Evolutionary conservation across 2,797 vertebrate genomes (phyloP).

Genomic region (Catostomus latipinnis): DNA sequence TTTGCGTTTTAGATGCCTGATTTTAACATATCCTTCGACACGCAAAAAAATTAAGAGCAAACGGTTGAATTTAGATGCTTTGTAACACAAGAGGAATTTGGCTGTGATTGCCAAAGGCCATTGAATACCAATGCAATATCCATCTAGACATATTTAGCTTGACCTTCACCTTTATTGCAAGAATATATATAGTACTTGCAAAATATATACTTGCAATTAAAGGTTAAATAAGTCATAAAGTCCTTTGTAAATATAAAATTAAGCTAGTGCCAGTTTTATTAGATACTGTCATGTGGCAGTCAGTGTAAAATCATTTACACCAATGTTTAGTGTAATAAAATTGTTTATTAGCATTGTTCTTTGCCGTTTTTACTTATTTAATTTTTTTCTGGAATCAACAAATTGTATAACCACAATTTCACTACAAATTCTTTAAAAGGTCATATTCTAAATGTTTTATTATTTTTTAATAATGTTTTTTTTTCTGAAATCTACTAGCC

Average conservation of each 20-base stretch:
- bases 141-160: no score
- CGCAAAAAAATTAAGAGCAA: slow-evolving; percentile 24
- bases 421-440: background rate
- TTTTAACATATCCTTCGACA: slow-evolving; percentile 29
- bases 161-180: no score
- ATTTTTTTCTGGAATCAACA: background rate
- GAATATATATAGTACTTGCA: no score
- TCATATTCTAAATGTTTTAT: no score
- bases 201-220: no score
- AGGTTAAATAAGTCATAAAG: background rate
- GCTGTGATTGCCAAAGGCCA: background rate
- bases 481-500: no score
- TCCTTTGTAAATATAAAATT: background rate
- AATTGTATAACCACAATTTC: background rate
- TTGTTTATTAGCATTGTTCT: background rate
- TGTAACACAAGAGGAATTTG: slow-evolving; percentile 33
- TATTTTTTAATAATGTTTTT: no score
- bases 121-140: no score
- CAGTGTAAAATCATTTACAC: background rate
- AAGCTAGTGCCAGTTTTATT: background rate
- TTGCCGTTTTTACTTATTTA: background rate
- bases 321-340: background rate
- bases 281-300: background rate
- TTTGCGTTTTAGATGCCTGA: slow-evolving; percentile 15
- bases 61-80: slow-evolving; percentile 23